These are phyloP conservation scores for Helicoverpa zea DNA, from an alignment of 1,140 invertebrate genomes.

Conservation along the genomic window DNA sequence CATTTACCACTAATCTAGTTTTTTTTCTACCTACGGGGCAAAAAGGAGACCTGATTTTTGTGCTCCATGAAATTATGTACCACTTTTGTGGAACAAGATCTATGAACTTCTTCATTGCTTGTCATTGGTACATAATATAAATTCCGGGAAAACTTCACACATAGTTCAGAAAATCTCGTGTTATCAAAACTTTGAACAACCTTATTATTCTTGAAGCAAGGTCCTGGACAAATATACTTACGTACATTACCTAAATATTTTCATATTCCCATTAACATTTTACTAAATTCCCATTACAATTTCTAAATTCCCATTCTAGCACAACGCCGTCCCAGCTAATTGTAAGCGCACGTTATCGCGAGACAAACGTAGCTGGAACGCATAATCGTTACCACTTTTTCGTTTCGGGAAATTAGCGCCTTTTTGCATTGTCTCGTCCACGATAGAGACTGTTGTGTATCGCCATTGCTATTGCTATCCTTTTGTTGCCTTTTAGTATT, in stretches of 20 bases:
- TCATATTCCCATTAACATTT: too few species aligned
- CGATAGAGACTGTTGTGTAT: slow-evolving; percentile 64
- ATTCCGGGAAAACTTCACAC: not conserved
- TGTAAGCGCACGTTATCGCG: slow-evolving; percentile 85
- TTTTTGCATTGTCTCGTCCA: slow-evolving; percentile 82
- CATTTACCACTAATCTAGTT: too few species aligned
- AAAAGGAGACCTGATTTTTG: too few species aligned
- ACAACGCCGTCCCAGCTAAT: slow-evolving; percentile 80
- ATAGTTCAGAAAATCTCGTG: not conserved
- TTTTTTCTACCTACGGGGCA: too few species aligned
- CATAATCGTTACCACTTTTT: slow-evolving; percentile 86
- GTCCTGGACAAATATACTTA: too few species aligned
- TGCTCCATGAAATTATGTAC: too few species aligned
- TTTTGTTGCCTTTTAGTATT: slow-evolving; percentile 57
- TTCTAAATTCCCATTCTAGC: slow-evolving; percentile 42
- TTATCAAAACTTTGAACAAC: too few species aligned
- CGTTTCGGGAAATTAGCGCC: slow-evolving; percentile 85
- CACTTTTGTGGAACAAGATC: too few species aligned
- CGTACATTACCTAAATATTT: too few species aligned
- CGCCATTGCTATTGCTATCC: slow-evolving; percentile 62
- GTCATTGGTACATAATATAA: too few species aligned
- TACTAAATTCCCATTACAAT: not conserved
- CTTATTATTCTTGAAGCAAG: too few species aligned
- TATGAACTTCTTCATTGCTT: too few species aligned
- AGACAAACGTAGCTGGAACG: slow-evolving; percentile 84